Conservation (phyloP, 2,888 invertebrate genomes). For the Aquatica leii region DNA sequence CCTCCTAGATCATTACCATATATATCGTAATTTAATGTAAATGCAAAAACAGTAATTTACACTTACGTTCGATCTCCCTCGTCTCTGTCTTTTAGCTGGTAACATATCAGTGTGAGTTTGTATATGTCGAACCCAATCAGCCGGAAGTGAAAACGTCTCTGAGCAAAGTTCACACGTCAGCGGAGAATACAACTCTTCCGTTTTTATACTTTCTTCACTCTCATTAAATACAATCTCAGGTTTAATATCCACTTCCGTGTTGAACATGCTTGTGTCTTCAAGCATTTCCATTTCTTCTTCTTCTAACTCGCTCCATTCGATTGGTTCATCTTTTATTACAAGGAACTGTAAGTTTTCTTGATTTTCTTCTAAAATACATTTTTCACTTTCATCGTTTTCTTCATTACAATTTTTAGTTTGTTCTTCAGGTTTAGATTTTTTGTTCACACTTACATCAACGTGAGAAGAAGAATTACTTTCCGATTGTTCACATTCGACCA, state of each 20-base stretch:
- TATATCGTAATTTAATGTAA: constrained; percentile 10
- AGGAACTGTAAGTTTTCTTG: constrained; percentile 53
- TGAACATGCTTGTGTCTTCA: constrained; percentile 72
- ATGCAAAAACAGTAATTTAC: constrained; percentile 11
- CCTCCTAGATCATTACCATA: constrained; percentile 61
- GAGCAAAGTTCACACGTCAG: constrained; percentile 85
- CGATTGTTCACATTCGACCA: too few relatives aligned
- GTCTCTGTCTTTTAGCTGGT: constrained; percentile 66
- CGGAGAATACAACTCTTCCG: constrained; percentile 75
- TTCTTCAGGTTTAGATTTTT: not conserved
- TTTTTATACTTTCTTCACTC: constrained; percentile 49
- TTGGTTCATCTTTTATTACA: constrained; percentile 68
- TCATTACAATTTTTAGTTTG: not conserved
- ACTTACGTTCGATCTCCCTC: constrained; percentile 53
- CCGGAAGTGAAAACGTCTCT: constrained; percentile 82
- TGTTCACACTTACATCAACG: too few relatives aligned
- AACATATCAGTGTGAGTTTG: constrained; percentile 77
- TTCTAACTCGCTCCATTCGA: constrained; percentile 75
- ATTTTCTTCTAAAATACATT: constrained; percentile 38
- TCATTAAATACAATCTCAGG: constrained; percentile 62
- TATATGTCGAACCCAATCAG: constrained; percentile 84
- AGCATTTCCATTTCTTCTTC: constrained; percentile 66
- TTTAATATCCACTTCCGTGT: constrained; percentile 75
- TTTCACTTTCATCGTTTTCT: constrained; percentile 8
- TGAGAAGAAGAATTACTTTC: too few relatives aligned